These are phyloP conservation scores for Drosophila subquinaria DNA, from an alignment of 2,888 invertebrate genomes.

Conservation along the genomic window DNA sequence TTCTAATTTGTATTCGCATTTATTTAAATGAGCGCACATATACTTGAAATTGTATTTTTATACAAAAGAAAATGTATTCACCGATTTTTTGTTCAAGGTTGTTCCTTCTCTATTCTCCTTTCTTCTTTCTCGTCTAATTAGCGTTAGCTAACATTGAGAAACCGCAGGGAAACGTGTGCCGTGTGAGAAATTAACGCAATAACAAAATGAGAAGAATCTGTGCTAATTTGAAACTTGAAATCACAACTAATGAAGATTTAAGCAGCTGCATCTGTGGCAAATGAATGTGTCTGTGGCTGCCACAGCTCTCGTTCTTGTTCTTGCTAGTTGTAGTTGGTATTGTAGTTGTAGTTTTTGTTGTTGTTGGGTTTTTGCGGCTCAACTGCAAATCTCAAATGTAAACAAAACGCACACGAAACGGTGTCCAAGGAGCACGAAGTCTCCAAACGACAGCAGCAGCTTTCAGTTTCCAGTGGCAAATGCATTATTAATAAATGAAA, in stretches of 20 bases:
- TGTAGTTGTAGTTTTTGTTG: not conserved
- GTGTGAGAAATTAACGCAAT: slow-evolving; percentile 60
- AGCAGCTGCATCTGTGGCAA: slow-evolving; percentile 53
- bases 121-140: slow-evolving; percentile 37
- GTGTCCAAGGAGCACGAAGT: slow-evolving; percentile 36
- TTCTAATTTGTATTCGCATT: not conserved
- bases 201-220: slow-evolving; percentile 48
- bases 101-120: not conserved
- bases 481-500: slow-evolving; percentile 72
- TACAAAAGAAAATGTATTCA: not conserved
- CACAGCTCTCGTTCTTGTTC: not conserved
- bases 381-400: slow-evolving; percentile 61
- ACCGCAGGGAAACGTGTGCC: slow-evolving; percentile 51
- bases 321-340: not conserved
- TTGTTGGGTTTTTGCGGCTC: slow-evolving; percentile 18
- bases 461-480: slow-evolving; percentile 38
- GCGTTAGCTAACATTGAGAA: slow-evolving; percentile 54
- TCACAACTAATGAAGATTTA: slow-evolving; percentile 73
- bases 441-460: slow-evolving; percentile 13
- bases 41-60: not conserved
- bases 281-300: slow-evolving; percentile 55
- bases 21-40: not conserved
- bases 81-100: slow-evolving; percentile 3
- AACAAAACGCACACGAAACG: slow-evolving; percentile 53
- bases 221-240: slow-evolving; percentile 65